Conservation (phyloP, 2,797 vertebrate species). For the Chelon auratus region DNA sequence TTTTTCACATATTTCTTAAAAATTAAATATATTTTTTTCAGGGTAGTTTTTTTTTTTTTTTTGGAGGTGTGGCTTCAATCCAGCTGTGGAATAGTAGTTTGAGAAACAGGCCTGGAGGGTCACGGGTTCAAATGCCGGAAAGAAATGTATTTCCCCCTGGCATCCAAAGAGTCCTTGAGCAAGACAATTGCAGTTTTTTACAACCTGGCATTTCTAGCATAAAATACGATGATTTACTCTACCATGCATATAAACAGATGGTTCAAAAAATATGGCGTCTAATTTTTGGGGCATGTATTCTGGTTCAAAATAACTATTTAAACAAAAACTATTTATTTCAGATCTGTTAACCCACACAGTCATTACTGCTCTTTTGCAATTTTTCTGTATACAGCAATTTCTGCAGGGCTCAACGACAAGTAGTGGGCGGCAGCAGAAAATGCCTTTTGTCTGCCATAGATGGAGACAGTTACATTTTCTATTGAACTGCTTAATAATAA, state of each 20-base stretch:
- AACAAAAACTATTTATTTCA: not conserved
- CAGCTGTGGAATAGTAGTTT: too few species aligned
- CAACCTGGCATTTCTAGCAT: too few species aligned
- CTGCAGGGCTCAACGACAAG: not conserved
- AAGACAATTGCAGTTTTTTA: too few species aligned
- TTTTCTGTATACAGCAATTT: constrained; percentile 9
- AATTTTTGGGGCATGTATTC: not conserved
- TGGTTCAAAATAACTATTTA: not conserved
- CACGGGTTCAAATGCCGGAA: too few species aligned
- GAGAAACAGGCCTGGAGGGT: too few species aligned
- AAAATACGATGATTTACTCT: too few species aligned
- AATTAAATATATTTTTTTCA: too few species aligned
- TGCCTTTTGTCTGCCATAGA: constrained; percentile 4
- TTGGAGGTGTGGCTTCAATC: too few species aligned
- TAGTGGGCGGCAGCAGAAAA: constrained; percentile 10
- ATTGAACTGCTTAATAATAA: not conserved
- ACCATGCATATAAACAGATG: too few species aligned
- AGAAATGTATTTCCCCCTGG: too few species aligned
- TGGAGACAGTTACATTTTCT: constrained; percentile 22
- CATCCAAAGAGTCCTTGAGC: too few species aligned
- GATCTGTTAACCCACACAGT: constrained; percentile 10
- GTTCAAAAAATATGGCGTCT: not conserved
- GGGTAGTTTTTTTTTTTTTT: too few species aligned
- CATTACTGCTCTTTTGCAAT: not conserved
- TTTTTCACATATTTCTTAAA: not conserved